These are phyloP conservation scores for Erythrocebus patas DNA, from an alignment of 2,113 vertebrate species.

Conservation along the genomic window DNA sequence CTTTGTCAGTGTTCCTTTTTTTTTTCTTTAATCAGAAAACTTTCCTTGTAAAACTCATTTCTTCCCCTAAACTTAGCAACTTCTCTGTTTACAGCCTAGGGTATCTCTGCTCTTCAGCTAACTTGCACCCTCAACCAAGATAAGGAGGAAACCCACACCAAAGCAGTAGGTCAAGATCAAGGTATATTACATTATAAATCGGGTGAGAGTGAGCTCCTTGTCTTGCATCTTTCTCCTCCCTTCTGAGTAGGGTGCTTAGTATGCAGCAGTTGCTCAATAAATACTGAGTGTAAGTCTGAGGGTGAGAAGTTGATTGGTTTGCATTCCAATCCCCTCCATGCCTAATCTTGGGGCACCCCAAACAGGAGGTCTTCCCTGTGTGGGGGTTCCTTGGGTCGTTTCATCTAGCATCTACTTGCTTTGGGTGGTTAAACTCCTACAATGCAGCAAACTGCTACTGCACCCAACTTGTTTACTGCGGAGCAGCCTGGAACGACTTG, in stretches of 20 bases:
- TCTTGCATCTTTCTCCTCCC: not conserved
- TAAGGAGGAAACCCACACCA: not conserved
- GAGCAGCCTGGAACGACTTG: not conserved
- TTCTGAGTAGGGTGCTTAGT: not conserved
- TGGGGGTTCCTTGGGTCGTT: not conserved
- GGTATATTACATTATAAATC: not conserved
- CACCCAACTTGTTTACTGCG: not conserved
- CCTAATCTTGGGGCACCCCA: not conserved
- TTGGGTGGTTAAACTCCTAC: not conserved
- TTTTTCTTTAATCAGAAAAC: not conserved
- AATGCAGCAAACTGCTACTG: not conserved
- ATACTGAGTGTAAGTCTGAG: not conserved
- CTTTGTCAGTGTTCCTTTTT: not conserved
- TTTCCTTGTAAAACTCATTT: not conserved
- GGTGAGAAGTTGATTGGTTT: not conserved
- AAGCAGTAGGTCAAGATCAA: conserved; percentile 8
- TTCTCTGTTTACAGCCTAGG: conserved; percentile 3
- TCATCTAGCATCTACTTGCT: not conserved
- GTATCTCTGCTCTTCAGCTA: not conserved
- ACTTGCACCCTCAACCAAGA: not conserved
- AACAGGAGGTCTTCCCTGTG: not conserved
- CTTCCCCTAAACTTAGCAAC: not conserved
- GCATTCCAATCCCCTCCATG: not conserved
- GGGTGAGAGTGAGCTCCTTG: not conserved
- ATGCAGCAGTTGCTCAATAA: not conserved